Evolutionary conservation across 2,888 invertebrate species (phyloP).

Genomic region (Noctua comes): DNA sequence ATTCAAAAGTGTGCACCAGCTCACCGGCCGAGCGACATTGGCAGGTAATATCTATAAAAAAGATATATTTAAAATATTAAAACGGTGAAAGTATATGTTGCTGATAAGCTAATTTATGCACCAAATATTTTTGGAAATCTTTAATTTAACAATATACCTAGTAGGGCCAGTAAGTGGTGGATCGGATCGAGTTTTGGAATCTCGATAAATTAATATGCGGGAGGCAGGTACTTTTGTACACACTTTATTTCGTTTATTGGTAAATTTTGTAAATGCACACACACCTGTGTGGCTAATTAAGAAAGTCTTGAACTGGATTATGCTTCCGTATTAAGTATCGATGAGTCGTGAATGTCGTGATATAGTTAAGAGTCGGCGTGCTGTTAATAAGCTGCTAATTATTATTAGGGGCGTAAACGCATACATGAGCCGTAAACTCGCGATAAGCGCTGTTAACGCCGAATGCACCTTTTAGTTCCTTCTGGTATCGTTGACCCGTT

Average conservation of each 20-base stretch:
- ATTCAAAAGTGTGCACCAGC: constrained; percentile 64
- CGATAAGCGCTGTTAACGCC: constrained; percentile 50
- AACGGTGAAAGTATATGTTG: constrained; percentile 80
- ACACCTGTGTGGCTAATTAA: constrained; percentile 58
- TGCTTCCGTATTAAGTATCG: constrained; percentile 55
- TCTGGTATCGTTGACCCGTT: constrained; percentile 30
- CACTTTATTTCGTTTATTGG: constrained; percentile 54
- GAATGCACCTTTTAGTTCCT: constrained; percentile 31
- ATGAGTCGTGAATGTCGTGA: constrained; percentile 53
- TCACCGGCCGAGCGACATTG: constrained; percentile 58
- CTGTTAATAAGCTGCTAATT: constrained; percentile 60
- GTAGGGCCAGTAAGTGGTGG: constrained; percentile 54
- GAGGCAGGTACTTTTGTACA: constrained; percentile 38
- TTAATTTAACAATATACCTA: constrained; percentile 68
- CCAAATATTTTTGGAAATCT: constrained; percentile 69
- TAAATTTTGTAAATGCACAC: constrained; percentile 58
- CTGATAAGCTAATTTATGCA: constrained; percentile 78
- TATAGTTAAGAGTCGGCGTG: constrained; percentile 41
- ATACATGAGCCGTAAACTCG: constrained; percentile 32
- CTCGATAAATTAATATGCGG: constrained; percentile 64
- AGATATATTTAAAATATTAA: constrained; percentile 71
- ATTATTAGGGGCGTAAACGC: constrained; percentile 53
- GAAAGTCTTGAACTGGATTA: constrained; percentile 57
- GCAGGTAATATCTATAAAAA: constrained; percentile 68
- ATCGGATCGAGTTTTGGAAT: constrained; percentile 53